Conservation (phyloP, 1,140 invertebrate genomes). For the Rhopalosiphum maidis region DNA sequence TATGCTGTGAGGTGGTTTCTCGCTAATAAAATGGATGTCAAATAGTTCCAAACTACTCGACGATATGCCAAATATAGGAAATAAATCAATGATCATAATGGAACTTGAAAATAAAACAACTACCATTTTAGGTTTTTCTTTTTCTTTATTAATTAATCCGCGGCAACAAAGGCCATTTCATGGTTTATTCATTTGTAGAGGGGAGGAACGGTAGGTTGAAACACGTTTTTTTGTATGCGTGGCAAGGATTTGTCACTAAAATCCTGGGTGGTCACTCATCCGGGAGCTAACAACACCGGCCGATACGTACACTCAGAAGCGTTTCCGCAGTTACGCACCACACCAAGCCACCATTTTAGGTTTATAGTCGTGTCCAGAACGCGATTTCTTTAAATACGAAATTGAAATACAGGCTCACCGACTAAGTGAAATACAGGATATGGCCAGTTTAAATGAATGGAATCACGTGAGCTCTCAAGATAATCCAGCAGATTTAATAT, state of each 20-base stretch:
- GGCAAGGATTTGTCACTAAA: no score
- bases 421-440: conserved; percentile 62
- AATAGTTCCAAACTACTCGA: neutral
- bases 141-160: no score
- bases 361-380: neutral
- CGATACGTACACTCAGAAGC: no score
- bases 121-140: neutral
- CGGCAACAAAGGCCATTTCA: no score
- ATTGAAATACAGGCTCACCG: conserved; percentile 60
- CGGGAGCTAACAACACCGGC: no score
- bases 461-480: conserved; percentile 61
- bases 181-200: no score
- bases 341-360: no score
- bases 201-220: no score
- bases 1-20: neutral
- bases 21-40: neutral
- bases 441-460: conserved; percentile 61
- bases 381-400: neutral
- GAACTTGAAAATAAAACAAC: neutral
- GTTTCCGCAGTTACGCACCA: no score
- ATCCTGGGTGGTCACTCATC: no score
- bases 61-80: neutral
- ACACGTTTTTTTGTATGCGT: no score
- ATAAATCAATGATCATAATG: neutral
- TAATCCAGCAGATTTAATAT: conserved; percentile 59